phyloP scores from a whole-genome alignment of 2,797 vertebrate species.

The Podargus strigoides region DNA sequence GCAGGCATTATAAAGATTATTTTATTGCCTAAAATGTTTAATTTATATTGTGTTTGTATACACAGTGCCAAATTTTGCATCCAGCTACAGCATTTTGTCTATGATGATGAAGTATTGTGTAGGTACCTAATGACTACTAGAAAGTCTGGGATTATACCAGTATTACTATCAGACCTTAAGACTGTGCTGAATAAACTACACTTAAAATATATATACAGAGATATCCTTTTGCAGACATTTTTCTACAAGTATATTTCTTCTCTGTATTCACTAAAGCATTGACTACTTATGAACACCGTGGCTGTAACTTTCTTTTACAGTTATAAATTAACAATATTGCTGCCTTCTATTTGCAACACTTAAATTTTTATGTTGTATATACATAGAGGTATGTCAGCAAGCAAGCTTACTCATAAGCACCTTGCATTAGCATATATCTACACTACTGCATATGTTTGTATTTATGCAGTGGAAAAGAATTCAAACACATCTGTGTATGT shows the following conservation, averaged over 20 bases:
- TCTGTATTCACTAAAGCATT: background rate
- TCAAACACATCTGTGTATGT: background rate
- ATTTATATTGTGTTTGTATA: background rate
- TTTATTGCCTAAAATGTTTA: background rate
- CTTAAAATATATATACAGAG: background rate
- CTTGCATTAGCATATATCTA: background rate
- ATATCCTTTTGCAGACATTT: background rate
- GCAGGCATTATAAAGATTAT: background rate
- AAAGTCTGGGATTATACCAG: background rate
- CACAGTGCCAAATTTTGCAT: background rate
- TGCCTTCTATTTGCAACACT: background rate
- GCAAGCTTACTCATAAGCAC: background rate
- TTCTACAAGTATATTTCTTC: background rate
- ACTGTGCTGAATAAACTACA: background rate
- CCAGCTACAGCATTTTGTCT: background rate
- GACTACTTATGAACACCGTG: background rate
- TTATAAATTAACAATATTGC: background rate
- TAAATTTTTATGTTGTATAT: background rate
- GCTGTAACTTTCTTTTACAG: background rate
- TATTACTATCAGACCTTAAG: background rate
- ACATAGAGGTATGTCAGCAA: background rate
- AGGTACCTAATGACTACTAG: background rate
- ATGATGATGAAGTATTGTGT: background rate
- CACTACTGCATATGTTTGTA: background rate
- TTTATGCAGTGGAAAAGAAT: background rate